These are phyloP conservation scores for Crotalus horridus DNA, from an alignment of 2,113 vertebrate species.

Conservation along the genomic window DNA sequence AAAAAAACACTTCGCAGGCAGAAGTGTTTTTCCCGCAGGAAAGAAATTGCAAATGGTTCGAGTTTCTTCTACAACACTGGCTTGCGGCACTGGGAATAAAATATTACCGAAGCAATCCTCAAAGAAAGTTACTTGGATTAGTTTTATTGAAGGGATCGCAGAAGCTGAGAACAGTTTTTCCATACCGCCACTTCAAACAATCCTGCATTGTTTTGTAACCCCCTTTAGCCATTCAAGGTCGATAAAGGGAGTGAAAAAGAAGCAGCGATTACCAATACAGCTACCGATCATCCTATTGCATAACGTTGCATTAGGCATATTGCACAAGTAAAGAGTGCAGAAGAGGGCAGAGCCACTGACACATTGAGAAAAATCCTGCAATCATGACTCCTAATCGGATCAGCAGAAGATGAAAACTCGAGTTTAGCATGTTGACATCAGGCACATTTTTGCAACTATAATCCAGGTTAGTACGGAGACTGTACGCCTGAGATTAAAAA, in stretches of 20 bases:
- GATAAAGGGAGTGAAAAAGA: neutral
- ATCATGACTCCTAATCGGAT: constrained; percentile 75
- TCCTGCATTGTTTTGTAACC: neutral
- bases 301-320: neutral
- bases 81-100: neutral
- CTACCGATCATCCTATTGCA: neutral
- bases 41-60: neutral
- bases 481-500: neutral
- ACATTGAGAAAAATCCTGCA: constrained; percentile 54
- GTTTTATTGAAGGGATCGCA: neutral
- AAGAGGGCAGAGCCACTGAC: neutral
- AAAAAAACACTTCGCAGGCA: neutral
- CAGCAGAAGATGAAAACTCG: constrained; percentile 63
- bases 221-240: neutral
- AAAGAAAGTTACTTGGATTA: neutral
- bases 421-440: constrained; percentile 52
- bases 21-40: neutral
- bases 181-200: neutral
- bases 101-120: neutral
- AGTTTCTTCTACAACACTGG: neutral
- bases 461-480: neutral
- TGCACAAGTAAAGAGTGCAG: neutral
- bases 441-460: constrained; percentile 42
- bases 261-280: neutral
- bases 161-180: neutral